phyloP scores from a whole-genome alignment of 2,888 invertebrate genomes.

The Cataglyphis cursor region DNA sequence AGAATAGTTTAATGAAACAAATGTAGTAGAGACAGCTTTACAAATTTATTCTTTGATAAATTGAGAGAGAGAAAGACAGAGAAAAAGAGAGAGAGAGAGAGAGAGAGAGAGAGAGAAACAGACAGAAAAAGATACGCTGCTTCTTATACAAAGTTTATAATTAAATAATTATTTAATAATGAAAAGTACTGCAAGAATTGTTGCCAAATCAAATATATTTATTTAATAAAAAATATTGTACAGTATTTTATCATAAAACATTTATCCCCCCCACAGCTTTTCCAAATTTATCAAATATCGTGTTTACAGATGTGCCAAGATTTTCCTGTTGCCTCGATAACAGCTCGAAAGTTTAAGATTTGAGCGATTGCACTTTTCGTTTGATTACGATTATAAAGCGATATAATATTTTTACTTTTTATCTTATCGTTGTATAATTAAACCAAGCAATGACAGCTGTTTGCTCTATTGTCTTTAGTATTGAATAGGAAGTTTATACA shows the following conservation, averaged over 20 bases:
- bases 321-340: conserved; percentile 42
- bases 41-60: neutral
- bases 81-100: no score
- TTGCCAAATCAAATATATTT: neutral
- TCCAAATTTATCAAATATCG: neutral
- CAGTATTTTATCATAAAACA: neutral
- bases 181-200: neutral
- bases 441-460: neutral
- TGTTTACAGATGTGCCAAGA: neutral
- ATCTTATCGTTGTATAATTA: conserved; percentile 36
- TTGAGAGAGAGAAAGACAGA: no score
- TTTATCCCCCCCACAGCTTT: neutral
- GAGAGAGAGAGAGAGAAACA: no score
- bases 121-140: no score
- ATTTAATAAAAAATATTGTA: neutral
- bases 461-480: conserved; percentile 7
- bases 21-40: neutral
- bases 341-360: conserved; percentile 28
- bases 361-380: conserved; percentile 31
- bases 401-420: conserved; percentile 33
- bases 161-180: neutral
- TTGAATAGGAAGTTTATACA: neutral
- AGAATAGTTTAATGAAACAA: neutral
- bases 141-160: neutral
- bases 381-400: conserved; percentile 29